Evolutionary conservation across 2,113 vertebrate species (phyloP).

Genomic region (Cavia aperea): DNA sequence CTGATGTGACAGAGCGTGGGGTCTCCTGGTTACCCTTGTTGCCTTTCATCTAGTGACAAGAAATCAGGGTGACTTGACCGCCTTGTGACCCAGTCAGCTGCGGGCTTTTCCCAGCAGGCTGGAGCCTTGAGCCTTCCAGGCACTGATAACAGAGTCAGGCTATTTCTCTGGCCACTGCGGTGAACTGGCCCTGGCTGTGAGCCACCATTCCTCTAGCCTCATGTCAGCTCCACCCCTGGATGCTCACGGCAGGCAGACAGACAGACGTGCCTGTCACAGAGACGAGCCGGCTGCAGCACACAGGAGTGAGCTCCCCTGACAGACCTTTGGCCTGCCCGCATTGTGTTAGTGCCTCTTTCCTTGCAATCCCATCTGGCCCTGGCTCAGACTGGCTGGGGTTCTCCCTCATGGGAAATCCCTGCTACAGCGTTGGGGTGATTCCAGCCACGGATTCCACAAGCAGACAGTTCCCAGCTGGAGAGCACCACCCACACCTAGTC

Average conservation of each 20-base stretch:
- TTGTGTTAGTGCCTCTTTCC: not conserved
- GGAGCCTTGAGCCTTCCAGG: conserved; percentile 10
- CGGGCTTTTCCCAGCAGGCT: not conserved
- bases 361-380: not conserved
- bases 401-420: not conserved
- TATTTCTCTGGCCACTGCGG: not conserved
- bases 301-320: not conserved
- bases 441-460: not conserved
- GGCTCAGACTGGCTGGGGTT: not conserved
- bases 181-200: not conserved
- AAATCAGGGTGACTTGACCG: not conserved
- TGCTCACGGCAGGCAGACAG: not conserved
- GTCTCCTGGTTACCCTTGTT: not conserved
- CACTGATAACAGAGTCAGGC: not conserved
- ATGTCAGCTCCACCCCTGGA: not conserved
- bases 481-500: not conserved
- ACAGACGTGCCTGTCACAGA: not conserved
- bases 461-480: not conserved
- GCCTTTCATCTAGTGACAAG: not conserved
- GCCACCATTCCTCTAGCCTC: not conserved
- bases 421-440: not conserved
- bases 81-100: not conserved
- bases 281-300: not conserved
- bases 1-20: not conserved
- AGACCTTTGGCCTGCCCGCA: not conserved